Evolutionary conservation across 1,140 invertebrate species (phyloP).

Genomic region (Musca vetustissima): DNA sequence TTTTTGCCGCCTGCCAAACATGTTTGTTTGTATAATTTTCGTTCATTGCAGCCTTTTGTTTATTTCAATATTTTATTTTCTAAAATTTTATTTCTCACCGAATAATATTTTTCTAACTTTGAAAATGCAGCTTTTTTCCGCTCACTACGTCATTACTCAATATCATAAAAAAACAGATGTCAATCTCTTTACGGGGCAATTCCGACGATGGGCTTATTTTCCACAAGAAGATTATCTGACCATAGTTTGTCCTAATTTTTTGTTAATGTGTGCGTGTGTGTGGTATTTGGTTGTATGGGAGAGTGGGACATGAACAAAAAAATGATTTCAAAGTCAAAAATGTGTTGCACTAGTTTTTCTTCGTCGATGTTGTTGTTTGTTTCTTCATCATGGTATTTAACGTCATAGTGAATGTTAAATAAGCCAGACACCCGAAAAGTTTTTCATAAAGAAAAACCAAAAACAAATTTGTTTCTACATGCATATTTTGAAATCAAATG

Average conservation of each 20-base stretch:
- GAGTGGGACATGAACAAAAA: no score
- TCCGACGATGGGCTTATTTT: no score
- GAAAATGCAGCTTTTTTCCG: not conserved
- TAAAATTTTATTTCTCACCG: not conserved
- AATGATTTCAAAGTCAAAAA: constrained; percentile 16
- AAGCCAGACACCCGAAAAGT: no score
- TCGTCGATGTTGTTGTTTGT: not conserved
- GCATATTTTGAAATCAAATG: no score
- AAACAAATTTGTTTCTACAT: no score
- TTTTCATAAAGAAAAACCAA: no score
- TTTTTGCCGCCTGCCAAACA: not conserved
- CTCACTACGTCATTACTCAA: not conserved
- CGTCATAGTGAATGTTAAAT: no score
- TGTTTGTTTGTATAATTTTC: not conserved
- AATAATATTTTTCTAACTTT: not conserved
- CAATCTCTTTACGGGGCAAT: constrained; percentile 10
- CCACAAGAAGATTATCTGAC: not conserved
- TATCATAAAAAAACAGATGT: constrained; percentile 10
- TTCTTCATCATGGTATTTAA: not conserved
- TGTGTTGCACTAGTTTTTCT: not conserved
- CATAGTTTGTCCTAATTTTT: not conserved
- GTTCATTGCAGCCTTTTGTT: constrained; percentile 4
- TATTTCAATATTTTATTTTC: not conserved
- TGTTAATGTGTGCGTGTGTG: not conserved
- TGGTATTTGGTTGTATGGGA: no score